Base-by-base conservation (phyloP, 2,113 vertebrate genomes). In the Corydoras maculifer region DNA sequence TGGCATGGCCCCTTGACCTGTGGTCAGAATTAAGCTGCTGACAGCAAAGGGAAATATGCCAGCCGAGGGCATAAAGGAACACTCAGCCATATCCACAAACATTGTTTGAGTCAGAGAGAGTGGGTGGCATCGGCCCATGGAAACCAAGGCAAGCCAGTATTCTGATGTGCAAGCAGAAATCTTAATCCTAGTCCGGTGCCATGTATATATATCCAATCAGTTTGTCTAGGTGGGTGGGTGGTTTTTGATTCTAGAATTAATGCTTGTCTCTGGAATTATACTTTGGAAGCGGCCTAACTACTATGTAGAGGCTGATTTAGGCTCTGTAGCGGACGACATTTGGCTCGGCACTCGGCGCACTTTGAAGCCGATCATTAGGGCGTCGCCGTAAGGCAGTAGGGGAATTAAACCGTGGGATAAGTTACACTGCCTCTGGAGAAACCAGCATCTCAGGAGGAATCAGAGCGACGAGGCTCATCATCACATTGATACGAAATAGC, bases 161-260 rank as follows among this genome's bases (percentile, higher is more conserved):
- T 73, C 32, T 69, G 70, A 64, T 65, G 70, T 12, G 29, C 70
- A 68, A 69, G 75, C 60, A 69, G 66, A 77, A 73, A 65, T 65
- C 54, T 49, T 69, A 65, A 73, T 69, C 70, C 55, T 54, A 43
- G 7, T 8, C 35, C 35, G 4, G 35, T 43, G 35, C 35, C 35
- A 43, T 43, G 7, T 43, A 43, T 43, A 43, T 43, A 43, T 43
- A 43, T 43, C 35, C 35, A 43, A 43, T 43, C 35, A 43, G 35
- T 43, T 43, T 43, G 35, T 43, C 35, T 43, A 5, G 35, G 35
- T 43, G 35, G 35, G 35, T 43, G 35, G 35, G 35, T 43, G 35
- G 35, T 43, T 43, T 43, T 43, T 8, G 35, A 43, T 43, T 43
- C 35, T 43, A 43, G 35, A 43, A 43, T 43, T 43, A 43, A 43